Evolutionary conservation across 2,113 vertebrate genomes (phyloP), one percentile per base, ranked within the genome.

Genomic region (Corynorhinus townsendii): DNA sequence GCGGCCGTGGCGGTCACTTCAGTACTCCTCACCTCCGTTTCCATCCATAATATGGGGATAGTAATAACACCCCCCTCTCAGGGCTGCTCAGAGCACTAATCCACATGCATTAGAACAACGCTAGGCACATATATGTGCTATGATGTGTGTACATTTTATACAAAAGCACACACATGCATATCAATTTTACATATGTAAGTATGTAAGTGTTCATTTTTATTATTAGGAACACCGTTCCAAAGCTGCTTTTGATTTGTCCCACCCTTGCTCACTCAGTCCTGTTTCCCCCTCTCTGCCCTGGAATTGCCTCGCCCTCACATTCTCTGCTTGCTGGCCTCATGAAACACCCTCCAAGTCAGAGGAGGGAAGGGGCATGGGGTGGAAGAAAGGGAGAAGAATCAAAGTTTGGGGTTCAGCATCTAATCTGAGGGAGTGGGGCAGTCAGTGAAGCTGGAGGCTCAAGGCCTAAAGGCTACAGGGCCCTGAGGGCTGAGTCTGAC

Each of bases 1-100:
- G 1, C 38, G 43, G 40, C 30, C 45, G 5, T 8, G 19, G 22
- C 4, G 77, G 38, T 68, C 17, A 19, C 45, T 38, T 56, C 15
- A 5, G 26, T 35, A 9, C 59, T 24, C 2, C 35, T n/a, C 3
- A 0, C 33, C 49, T 54, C 35, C 7, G 40, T 76, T 68, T 38
- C 71, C 16, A 40, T 17, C 24, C 45, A 2, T 16, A 64, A 54
- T 4, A 20, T 4, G 62, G 75, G 28, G 24, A 30, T 7, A 3
- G 52, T 17, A 40, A 22, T 16, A 26, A 64, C 8, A 54, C 12
- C 17, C 12, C 12, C 5, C n/a, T 56, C 8, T 0, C 0, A 0
- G 40, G 85, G 7, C 33, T 76, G 22, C 0, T 28, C 38, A 64
- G 22, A 45, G 54, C 54, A 30, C 11, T 12, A 5, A 8, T 43